These are phyloP conservation scores for Epizoanthus fatuus DNA, from an alignment of 92 coral and sea anemone genomes.

Conservation along the genomic window DNA sequence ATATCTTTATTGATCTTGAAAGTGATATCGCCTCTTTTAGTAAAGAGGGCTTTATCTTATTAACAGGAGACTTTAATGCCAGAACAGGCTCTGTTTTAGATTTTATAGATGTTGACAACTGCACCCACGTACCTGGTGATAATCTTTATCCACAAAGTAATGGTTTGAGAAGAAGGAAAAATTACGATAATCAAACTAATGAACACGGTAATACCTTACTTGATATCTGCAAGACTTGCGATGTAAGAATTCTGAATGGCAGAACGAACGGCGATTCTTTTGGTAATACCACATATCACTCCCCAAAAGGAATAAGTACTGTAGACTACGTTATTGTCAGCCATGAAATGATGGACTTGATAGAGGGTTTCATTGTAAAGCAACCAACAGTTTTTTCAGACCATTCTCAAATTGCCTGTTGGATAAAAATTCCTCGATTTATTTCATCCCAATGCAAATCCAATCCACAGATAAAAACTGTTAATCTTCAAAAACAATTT, in stretches of 20 bases:
- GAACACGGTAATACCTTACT: conserved; percentile 18
- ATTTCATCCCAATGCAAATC: background rate
- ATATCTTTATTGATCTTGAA: too few species aligned
- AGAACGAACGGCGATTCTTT: conserved; percentile 41
- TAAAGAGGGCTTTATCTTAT: too few species aligned
- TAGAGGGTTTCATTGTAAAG: conserved; percentile 3
- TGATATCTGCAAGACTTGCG: conserved; percentile 44
- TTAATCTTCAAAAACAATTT: conserved; percentile 21
- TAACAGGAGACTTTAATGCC: too few species aligned
- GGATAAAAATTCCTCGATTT: background rate
- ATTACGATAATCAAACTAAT: conserved; percentile 19
- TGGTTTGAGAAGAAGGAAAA: background rate
- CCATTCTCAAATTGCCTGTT: conserved; percentile 40
- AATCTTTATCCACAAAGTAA: too few species aligned
- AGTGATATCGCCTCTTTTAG: too few species aligned
- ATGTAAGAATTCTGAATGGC: conserved; percentile 46
- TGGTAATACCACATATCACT: conserved; percentile 30
- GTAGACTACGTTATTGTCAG: conserved; percentile 32
- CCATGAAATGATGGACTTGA: conserved; percentile 28
- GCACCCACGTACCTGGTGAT: background rate
- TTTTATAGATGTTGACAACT: conserved; percentile 12
- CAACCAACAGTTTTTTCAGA: conserved; percentile 44
- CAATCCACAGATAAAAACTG: background rate
- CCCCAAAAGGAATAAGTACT: conserved; percentile 22
- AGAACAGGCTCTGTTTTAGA: background rate